Evolutionary conservation across 2,888 invertebrate species (phyloP).

Genomic region (Salticus scenicus): DNA sequence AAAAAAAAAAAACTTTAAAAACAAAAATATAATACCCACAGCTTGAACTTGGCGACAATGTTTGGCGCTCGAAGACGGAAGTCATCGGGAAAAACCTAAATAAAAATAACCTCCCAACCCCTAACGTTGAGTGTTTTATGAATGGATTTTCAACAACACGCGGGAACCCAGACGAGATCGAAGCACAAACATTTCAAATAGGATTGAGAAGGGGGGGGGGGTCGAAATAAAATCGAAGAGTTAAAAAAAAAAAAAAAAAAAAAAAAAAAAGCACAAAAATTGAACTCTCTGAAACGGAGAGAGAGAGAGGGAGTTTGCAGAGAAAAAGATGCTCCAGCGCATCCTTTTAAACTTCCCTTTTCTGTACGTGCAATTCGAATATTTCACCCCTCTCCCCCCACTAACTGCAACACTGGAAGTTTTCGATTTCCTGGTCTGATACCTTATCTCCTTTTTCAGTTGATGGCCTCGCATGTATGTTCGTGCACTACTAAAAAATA

Average conservation of each 20-base stretch:
- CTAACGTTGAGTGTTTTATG: conserved; percentile 53
- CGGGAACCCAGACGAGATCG: conserved; percentile 46
- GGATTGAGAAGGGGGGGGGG: conserved; percentile 16
- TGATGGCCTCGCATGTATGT: conserved; percentile 45
- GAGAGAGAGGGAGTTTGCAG: neutral
- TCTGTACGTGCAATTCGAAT: conserved; percentile 25
- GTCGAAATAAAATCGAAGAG: too few relatives aligned
- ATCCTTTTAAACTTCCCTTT: conserved; percentile 48
- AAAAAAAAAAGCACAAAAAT: neutral
- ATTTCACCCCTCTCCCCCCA: neutral
- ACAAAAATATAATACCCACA: too few relatives aligned
- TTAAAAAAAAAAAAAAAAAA: too few relatives aligned
- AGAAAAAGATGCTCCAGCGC: conserved; percentile 24
- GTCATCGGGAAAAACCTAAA: neutral
- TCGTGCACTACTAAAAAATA: conserved; percentile 52
- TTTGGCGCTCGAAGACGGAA: conserved; percentile 26
- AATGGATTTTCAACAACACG: conserved; percentile 61
- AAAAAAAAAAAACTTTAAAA: neutral
- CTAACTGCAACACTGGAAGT: neutral
- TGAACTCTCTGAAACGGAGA: neutral
- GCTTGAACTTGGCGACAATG: conserved; percentile 34
- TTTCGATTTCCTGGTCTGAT: conserved; percentile 41
- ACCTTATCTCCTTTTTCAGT: conserved; percentile 41
- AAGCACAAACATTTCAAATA: conserved; percentile 56
- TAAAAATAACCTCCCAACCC: conserved; percentile 17